Conservation (phyloP, 2,888 invertebrate genomes). For the Plebejus melissa region DNA sequence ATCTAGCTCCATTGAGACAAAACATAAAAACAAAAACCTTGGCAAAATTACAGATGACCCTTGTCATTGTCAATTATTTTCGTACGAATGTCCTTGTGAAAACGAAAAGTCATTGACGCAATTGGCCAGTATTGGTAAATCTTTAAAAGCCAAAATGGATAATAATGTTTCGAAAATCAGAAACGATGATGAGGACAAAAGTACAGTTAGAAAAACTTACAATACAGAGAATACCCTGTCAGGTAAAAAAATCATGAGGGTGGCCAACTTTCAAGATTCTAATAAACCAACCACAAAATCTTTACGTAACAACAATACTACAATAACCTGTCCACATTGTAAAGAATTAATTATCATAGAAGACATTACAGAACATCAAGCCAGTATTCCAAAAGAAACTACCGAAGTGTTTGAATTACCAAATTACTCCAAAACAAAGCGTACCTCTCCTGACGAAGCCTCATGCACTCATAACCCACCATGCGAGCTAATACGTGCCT, state of each 20-base stretch:
- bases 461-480: conserved; percentile 55
- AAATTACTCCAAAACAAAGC: conserved; percentile 33
- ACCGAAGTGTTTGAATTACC: neutral
- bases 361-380: neutral
- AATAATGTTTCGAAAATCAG: conserved; percentile 40
- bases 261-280: neutral
- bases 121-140: conserved; percentile 38
- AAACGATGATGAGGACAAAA: conserved; percentile 33
- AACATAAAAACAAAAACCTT: conserved; percentile 49
- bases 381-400: conserved; percentile 1
- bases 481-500: conserved; percentile 61
- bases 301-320: neutral
- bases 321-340: conserved; percentile 7
- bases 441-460: conserved; percentile 40
- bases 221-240: neutral
- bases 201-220: neutral
- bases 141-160: conserved; percentile 34
- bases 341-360: neutral
- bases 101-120: conserved; percentile 40
- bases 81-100: conserved; percentile 59
- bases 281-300: neutral
- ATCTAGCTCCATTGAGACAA: conserved; percentile 50
- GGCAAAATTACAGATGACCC: conserved; percentile 53
- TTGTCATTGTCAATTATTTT: conserved; percentile 64
- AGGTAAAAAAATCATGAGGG: neutral